Conservation (phyloP, 2,113 vertebrate species). For the Halcyon malimbica region DNA sequence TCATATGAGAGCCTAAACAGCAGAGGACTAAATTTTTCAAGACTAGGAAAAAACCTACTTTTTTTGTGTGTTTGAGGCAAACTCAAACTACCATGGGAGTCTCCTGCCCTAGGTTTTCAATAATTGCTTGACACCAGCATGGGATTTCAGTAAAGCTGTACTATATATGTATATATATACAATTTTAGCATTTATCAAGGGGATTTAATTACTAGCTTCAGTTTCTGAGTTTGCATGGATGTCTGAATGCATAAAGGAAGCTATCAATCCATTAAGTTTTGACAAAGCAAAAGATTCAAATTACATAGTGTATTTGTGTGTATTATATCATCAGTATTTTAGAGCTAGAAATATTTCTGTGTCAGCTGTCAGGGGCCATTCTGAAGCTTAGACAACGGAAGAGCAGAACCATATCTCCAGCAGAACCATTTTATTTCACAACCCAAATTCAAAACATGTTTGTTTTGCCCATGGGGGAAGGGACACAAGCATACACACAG, state of each 20-base stretch:
- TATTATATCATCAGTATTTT: not conserved
- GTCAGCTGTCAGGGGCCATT: not conserved
- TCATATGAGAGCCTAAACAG: not conserved
- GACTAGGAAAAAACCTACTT: not conserved
- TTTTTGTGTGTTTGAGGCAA: not conserved
- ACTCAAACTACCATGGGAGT: not conserved
- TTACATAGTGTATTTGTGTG: not conserved
- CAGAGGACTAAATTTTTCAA: not conserved
- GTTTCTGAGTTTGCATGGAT: not conserved
- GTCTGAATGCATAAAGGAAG: not conserved
- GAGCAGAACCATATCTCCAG: not conserved
- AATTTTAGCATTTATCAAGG: not conserved
- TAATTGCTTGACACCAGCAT: not conserved
- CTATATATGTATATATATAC: not conserved
- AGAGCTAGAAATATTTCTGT: not conserved
- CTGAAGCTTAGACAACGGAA: not conserved
- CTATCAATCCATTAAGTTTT: not conserved
- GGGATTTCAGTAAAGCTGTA: not conserved
- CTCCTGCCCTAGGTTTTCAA: not conserved
- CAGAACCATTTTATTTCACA: not conserved
- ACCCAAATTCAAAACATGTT: not conserved
- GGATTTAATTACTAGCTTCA: not conserved
- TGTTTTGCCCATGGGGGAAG: not conserved
- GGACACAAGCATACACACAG: too few relatives aligned
- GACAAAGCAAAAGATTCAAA: not conserved